These are phyloP conservation scores for Hemibagrus wyckioides DNA, from an alignment of 2,113 vertebrate species.

Conservation along the genomic window DNA sequence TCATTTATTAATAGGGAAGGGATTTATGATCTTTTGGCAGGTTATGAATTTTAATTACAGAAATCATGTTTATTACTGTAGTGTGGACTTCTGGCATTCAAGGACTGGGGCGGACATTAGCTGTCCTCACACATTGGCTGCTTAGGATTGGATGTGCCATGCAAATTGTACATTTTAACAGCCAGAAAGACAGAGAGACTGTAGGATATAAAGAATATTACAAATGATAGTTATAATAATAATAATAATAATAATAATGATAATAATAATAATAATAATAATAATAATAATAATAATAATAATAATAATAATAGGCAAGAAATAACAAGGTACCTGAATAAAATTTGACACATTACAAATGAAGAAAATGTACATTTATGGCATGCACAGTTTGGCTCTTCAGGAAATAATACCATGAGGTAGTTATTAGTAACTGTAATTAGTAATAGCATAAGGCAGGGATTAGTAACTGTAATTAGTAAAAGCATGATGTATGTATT, in stretches of 20 bases:
- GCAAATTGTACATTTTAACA: not conserved
- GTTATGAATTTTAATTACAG: conserved; percentile 54
- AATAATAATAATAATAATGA: not conserved
- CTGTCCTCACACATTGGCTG: not conserved
- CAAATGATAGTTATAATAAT: not conserved
- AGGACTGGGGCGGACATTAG: not conserved
- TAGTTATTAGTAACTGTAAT: not conserved
- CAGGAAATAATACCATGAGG: not conserved
- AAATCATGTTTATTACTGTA: conserved; percentile 60
- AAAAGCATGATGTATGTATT: not conserved
- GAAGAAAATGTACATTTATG: not conserved
- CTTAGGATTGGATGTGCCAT: not conserved
- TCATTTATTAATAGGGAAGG: conserved; percentile 56
- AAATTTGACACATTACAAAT: not conserved
- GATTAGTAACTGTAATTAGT: not conserved
- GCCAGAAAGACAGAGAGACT: not conserved
- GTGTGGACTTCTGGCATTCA: conserved; percentile 51
- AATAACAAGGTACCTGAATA: not conserved
- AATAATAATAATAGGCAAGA: not conserved
- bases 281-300: no score
- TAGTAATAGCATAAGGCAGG: not conserved
- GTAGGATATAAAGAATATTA: not conserved
- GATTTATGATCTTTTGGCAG: conserved; percentile 56
- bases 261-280: not conserved
- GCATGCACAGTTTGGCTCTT: not conserved